phyloP scores from a whole-genome alignment of 2,888 invertebrate genomes.

The Euproctis similis region DNA sequence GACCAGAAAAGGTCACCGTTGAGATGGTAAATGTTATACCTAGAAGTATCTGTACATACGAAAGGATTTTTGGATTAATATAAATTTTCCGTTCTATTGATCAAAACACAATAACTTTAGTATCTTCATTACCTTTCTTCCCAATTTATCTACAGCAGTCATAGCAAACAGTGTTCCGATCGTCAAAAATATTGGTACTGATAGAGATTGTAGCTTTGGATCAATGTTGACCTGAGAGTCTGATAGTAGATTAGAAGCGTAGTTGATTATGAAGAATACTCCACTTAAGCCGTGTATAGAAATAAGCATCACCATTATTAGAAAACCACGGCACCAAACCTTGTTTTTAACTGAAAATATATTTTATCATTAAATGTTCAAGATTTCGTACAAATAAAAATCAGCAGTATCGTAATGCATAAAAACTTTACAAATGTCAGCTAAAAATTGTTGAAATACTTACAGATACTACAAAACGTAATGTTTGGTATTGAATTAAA shows the following conservation, averaged over 20 bases:
- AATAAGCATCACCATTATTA: conserved; percentile 23
- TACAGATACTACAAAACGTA: conserved; percentile 39
- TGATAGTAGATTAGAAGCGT: conserved; percentile 30
- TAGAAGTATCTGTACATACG: conserved; percentile 34
- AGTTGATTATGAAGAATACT: conserved; percentile 29
- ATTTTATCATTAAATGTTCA: too few species aligned
- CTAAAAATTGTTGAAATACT: conserved; percentile 25
- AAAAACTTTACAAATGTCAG: too few species aligned
- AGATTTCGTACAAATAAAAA: too few species aligned
- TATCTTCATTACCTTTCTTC: conserved; percentile 30
- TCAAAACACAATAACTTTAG: too few species aligned
- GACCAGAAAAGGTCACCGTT: conserved; percentile 19
- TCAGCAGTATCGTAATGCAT: too few species aligned
- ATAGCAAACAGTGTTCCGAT: conserved; percentile 29
- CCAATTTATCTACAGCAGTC: conserved; percentile 24
- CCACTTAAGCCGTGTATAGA: conserved; percentile 30
- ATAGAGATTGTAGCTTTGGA: conserved; percentile 30
- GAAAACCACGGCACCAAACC: conserved; percentile 35
- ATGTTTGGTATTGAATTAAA: conserved; percentile 41
- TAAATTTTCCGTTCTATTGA: too few species aligned
- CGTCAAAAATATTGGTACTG: conserved; percentile 34
- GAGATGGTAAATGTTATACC: conserved; percentile 19
- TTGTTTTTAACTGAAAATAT: conserved; percentile 33
- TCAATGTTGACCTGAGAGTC: conserved; percentile 28
- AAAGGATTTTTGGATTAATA: too few species aligned